Percentiles rank a stretch among this genome's conserved stretches.
phyloP scores from a whole-genome alignment of 2,888 invertebrate species.

The Liodrosophila aerea region DNA sequence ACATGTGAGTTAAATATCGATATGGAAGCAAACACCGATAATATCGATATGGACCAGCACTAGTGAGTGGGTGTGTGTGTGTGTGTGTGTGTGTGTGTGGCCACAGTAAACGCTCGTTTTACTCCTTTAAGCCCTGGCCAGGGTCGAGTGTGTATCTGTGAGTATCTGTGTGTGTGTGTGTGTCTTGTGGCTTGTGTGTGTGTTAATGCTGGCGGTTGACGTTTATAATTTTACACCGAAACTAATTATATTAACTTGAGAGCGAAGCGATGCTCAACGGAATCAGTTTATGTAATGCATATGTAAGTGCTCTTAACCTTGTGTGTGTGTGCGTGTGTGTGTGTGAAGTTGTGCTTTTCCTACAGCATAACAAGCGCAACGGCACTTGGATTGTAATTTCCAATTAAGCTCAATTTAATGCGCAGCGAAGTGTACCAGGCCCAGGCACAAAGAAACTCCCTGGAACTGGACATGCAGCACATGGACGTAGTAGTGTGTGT shows the following conservation, averaged over 20 bases:
- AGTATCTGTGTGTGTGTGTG: constrained; percentile 1
- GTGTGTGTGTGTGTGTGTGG: constrained; percentile 28
- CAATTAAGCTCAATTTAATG: constrained; percentile 73
- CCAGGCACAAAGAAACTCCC: constrained; percentile 17
- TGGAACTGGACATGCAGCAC: constrained; percentile 16
- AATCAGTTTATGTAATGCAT: constrained; percentile 71
- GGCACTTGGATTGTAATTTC: constrained; percentile 66
- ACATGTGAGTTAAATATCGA: no score
- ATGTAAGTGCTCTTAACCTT: constrained; percentile 45
- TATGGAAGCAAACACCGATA: no score
- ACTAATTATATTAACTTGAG: constrained; percentile 71
- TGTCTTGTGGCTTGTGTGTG: constrained; percentile 9
- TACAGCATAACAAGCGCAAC: constrained; percentile 39
- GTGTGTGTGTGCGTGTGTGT: background rate
- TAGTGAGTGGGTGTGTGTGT: constrained; percentile 5
- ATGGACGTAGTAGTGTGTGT: background rate
- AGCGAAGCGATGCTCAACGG: constrained; percentile 38
- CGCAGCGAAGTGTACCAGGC: constrained; percentile 19
- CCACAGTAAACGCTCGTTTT: constrained; percentile 39
- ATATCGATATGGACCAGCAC: no score
- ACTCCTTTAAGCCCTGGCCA: constrained; percentile 43
- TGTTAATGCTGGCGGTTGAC: constrained; percentile 50
- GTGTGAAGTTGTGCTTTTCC: constrained; percentile 12
- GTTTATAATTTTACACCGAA: constrained; percentile 68
- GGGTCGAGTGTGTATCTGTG: constrained; percentile 8